Base-by-base conservation (phyloP, 2,888 invertebrate species). In the Myopa tessellatipennis region DNA sequence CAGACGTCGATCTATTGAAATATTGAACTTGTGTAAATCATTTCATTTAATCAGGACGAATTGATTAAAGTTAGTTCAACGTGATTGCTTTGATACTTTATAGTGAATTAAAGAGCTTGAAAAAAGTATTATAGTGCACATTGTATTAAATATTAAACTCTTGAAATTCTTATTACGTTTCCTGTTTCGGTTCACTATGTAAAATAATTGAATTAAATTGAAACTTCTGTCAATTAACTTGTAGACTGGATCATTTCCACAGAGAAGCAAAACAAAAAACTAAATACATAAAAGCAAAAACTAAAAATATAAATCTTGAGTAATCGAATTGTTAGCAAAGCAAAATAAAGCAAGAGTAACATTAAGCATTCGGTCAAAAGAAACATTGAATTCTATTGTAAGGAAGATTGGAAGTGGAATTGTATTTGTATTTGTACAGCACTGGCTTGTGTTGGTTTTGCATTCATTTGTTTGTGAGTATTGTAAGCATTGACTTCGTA, bases 211-310 rank as follows among this genome's bases (percentile, higher is more conserved):
- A 58, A 81, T 85, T 84, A 84, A 83, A 88, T 87, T 87, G 89
- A 86, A 89, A 89, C 89, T 88, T 88, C 86, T 89, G 89, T 89
- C 89, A 89, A 89, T 89, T 89, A 89, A 86, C 85, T 87, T 86
- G 88, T 89, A 89, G 89, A 89, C 89, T 89, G 88, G 88, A 87
- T 86, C 83, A 85, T 82, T 26, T 75, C 58, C 67, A 68, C 18
- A 10, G 10, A 45, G 45, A 60, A 60, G 26, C 52, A n/a, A 61
- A 72, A 77, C 36, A 67, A 8, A 60, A 58, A 74, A 18, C 38
- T 7, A 34, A 18, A 69, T 14, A 60, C 16, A 78, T 76, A 76
- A 74, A 74, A 77, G 67, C 50, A 77, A 75, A 55, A 70, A 52
- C 18, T 63, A 77, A 50, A 74, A 40, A 76, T 50, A 45, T 55